These are phyloP conservation scores for Eulemur albifrons DNA, from an alignment of 2,797 vertebrate genomes.

Conservation along the genomic window DNA sequence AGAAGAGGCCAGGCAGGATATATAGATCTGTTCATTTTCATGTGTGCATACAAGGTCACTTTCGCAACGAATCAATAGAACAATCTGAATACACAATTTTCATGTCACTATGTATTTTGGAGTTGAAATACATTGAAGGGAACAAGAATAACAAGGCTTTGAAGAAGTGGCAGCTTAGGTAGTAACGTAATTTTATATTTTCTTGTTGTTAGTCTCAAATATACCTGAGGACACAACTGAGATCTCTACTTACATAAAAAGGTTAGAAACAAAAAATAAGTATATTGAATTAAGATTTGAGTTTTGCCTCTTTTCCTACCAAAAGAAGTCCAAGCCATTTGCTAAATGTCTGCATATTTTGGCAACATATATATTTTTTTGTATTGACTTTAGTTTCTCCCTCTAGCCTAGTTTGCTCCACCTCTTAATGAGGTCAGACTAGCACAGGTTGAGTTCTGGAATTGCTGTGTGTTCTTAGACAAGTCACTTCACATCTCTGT, in stretches of 20 bases:
- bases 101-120: slow-evolving; percentile 65
- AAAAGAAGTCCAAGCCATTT: neutral
- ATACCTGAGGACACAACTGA: neutral
- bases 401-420: neutral
- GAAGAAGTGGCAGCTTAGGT: neutral
- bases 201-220: neutral
- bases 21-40: slow-evolving; percentile 62
- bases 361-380: neutral
- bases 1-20: neutral
- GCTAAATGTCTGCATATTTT: neutral
- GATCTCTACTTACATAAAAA: neutral
- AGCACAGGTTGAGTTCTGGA: neutral
- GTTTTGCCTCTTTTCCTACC: neutral
- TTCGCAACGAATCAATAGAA: slow-evolving; percentile 75
- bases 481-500: neutral
- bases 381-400: neutral
- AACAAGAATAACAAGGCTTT: slow-evolving; percentile 55
- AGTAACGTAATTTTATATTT: neutral
- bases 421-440: neutral
- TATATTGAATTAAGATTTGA: neutral
- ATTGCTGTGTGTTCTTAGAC: neutral
- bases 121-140: slow-evolving; percentile 51
- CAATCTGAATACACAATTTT: slow-evolving; percentile 76
- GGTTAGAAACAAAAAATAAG: neutral
- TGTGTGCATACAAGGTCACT: slow-evolving; percentile 72